Evolutionary conservation across 1,140 invertebrate species (phyloP).

Genomic region (Agraylea sexmaculata): DNA sequence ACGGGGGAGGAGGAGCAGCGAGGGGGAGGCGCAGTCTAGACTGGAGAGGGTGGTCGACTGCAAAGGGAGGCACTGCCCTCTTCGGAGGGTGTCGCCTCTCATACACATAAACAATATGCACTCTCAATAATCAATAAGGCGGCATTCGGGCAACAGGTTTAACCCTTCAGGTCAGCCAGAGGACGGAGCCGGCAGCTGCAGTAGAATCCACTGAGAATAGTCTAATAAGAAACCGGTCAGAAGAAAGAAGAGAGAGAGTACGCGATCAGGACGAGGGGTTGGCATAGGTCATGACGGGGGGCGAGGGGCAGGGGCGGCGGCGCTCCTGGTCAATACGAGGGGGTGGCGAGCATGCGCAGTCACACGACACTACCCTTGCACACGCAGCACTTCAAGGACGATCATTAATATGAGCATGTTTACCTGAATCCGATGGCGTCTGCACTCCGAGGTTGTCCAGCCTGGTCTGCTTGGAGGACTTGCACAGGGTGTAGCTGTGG

Average conservation of each 20-base stretch:
- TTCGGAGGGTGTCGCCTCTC: neutral
- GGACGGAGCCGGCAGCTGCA: too few relatives aligned
- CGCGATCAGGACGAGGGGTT: neutral
- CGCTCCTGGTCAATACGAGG: neutral
- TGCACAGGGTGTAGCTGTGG: conserved; percentile 57
- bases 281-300: neutral
- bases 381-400: neutral
- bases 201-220: too few relatives aligned
- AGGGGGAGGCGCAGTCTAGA: neutral
- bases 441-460: conserved; percentile 56
- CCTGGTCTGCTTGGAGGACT: conserved; percentile 36
- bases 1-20: neutral
- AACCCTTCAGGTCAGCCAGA: too few relatives aligned
- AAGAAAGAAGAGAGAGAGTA: too few relatives aligned
- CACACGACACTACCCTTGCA: neutral
- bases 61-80: neutral
- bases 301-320: neutral
- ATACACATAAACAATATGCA: neutral
- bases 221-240: too few relatives aligned
- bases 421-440: conserved; percentile 78
- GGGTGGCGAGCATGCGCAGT: neutral
- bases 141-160: too few relatives aligned
- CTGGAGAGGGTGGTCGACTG: neutral
- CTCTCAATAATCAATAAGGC: neutral
- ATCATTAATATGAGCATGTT: conserved; percentile 35